Base-by-base conservation (phyloP, 2,888 invertebrate genomes). In the Caprella mutica region DNA sequence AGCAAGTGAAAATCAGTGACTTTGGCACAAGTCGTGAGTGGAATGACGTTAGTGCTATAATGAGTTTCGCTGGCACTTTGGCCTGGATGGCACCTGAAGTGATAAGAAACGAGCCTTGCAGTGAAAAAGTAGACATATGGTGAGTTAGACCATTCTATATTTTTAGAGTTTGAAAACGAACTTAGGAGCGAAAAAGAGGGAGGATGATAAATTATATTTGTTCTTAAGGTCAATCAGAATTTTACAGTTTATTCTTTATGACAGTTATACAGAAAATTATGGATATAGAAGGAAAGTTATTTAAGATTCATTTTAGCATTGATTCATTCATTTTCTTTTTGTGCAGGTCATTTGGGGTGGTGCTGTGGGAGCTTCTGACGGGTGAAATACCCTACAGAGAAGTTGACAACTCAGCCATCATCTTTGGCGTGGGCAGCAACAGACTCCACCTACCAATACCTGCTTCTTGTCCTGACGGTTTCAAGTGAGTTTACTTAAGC, bases 81-180 rank as follows among this genome's bases (percentile, higher is more conserved):
- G 91, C 94, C 0, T 98, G 97, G 97, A 98, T 98, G 97, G 94
- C 97, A 0, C 98, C 98, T 0, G 98, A 98, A 76, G 88, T 97
- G 39, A 96, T 98, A 67, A 81, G 93, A 60, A 92, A 93, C 71
- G 90, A 96, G 71, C 90, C 87, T 0, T 98, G 94, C 73, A 93
- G 91, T 0, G 96, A 97, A 71, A 91, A 94, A 72, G 93, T 98
- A 0, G 98, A 98, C 72, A 87, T 98, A 61, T 98, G 97, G 96
- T 64, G 33, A 52, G 58, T 50, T 5, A 17, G n/a, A 17, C 14
- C n/a, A n/a, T n/a, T n/a, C n/a, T n/a, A n/a, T n/a, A n/a, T n/a
- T n/a, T n/a, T n/a, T n/a, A n/a, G n/a, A n/a, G n/a, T n/a, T n/a
- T n/a, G n/a, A n/a, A n/a, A n/a, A n/a, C n/a, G n/a, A n/a, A n/a